Base-by-base conservation (phyloP, 2,797 vertebrate species). In the Erethizon dorsatum region DNA sequence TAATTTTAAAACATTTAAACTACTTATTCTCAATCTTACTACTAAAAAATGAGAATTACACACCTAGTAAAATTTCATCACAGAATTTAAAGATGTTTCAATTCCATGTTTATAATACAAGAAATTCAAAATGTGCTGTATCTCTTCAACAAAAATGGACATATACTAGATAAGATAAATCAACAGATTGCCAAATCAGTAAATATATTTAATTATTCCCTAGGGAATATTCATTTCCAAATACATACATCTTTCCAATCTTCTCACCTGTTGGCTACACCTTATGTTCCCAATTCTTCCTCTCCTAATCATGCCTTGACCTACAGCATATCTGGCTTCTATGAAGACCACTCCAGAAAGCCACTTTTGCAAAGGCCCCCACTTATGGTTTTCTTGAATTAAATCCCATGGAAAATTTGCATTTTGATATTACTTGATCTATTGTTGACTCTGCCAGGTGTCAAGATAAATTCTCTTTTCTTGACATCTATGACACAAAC, bases 11-110 rank as follows among this genome's bases (percentile, higher is more conserved):
- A 7, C 7, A 56, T 65, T 59, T 45, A 9, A 61, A 71, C 11
- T 85, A 61, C 82, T 71, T 83, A 67, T 86, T 87, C n/a, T 90
- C 28, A 31, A 33, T 56, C 9, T 83, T 84, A n/a, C 77, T 56
- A 83, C 24, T 79, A 90, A 95, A 75, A 77, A 84, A 82, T 75
- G 2, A 79, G 26, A 67, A 61, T 79, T 80, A 52, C 6, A 95
- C 18, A 87, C n/a, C 33, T 50, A 77, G 24, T 65, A 89, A 77
- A n/a, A 82, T 67, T 85, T 73, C 31, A 79, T 54, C 50, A 88
- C 0, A 52, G 4, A 86, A 83, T 83, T 90, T 75, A 88, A 65
- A 83, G 37, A 77, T 65, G 13, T 24, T 95, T 77, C 26, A 45
- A 82, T 82, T 90, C 65, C 54, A 47, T 88, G 41, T 10, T 2